These are phyloP conservation scores for Volucella zonaria DNA, from an alignment of 2,888 invertebrate genomes.

Conservation along the genomic window DNA sequence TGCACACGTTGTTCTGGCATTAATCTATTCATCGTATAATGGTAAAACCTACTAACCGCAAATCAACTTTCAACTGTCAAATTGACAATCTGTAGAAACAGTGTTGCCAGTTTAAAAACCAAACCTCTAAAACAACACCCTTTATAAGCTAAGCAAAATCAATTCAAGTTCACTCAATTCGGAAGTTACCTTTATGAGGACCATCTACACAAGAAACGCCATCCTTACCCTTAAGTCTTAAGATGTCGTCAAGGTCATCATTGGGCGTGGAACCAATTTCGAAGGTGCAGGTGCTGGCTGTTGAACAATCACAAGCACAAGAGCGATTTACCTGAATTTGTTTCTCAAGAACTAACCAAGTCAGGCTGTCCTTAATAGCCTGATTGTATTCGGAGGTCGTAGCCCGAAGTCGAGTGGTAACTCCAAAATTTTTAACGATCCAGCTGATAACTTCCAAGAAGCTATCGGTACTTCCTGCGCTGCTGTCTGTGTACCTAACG, in stretches of 20 bases:
- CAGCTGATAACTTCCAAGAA: slow-evolving; percentile 98
- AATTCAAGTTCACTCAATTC: too few species aligned
- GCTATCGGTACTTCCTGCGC: slow-evolving; percentile 98
- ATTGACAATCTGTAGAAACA: too few species aligned
- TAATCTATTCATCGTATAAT: too few species aligned
- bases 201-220: slow-evolving; percentile 89
- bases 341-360: slow-evolving; percentile 95
- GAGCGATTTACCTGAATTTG: slow-evolving; percentile 89
- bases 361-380: slow-evolving; percentile 98
- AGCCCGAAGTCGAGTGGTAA: slow-evolving; percentile 99
- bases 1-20: too few species aligned
- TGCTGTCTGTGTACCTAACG: slow-evolving; percentile 98
- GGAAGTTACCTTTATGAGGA: too few species aligned
- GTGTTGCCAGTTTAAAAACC: too few species aligned
- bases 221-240: slow-evolving; percentile 93
- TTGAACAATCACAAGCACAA: slow-evolving; percentile 90
- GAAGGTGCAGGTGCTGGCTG: slow-evolving; percentile 90
- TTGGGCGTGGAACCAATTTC: slow-evolving; percentile 95
- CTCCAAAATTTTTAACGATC: slow-evolving; percentile 96
- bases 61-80: too few species aligned
- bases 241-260: slow-evolving; percentile 94
- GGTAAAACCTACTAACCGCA: too few species aligned
- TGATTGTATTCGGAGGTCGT: slow-evolving; percentile 93
- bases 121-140: too few species aligned
- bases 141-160: too few species aligned